Evolutionary conservation across 2,797 vertebrate genomes (phyloP), one percentile per base, ranked within the genome.

Genomic region (Masticophis lateralis): DNA sequence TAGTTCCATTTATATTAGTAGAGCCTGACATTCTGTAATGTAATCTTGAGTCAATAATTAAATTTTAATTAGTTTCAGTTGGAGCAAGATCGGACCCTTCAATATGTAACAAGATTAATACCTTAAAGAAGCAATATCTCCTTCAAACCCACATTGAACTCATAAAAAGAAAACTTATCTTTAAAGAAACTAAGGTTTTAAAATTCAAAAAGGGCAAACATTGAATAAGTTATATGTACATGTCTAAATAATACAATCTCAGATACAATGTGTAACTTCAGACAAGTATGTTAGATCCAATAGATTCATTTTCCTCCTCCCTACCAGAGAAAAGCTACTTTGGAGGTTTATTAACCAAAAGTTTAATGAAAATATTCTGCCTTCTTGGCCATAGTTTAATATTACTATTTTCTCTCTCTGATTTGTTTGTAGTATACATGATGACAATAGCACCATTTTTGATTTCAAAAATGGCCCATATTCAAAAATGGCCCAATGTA

Each of bases 1-100:
- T 43, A 87, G 20, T 88, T 91, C 87, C 53, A 28, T 22, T 56
- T 91, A 69, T 93, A 61, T 87, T 61, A 91, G 55, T 63, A 92
- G 20, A 86, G 74, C 25, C 89, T 56, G 25, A 60, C 90, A 69
- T 74, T 43, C 37, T 74, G 12, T 37, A 87, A 32, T 87, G 25
- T 87, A 93, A 87, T 74, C 37, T 59, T 87, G 18, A 69, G 18
- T 47, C 89, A 87, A 43, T 86, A 16, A 59, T 90, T 90, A 92
- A 92, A 86, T 32, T 86, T 59, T 32, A 16, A 90, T 86, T 90
- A 63, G 90, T 86, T 63, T 90, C 25, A 43, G 22, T 56, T 79
- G 63, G 55, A 53, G 59, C 32, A 86, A 86, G 74, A 56, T 90
- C 90, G 10, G 59, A 86, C n/a, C 25, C 9, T 90, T 87, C 87